phyloP scores from a whole-genome alignment of 2,888 invertebrate species.

The Ichneumoninae sp. region DNA sequence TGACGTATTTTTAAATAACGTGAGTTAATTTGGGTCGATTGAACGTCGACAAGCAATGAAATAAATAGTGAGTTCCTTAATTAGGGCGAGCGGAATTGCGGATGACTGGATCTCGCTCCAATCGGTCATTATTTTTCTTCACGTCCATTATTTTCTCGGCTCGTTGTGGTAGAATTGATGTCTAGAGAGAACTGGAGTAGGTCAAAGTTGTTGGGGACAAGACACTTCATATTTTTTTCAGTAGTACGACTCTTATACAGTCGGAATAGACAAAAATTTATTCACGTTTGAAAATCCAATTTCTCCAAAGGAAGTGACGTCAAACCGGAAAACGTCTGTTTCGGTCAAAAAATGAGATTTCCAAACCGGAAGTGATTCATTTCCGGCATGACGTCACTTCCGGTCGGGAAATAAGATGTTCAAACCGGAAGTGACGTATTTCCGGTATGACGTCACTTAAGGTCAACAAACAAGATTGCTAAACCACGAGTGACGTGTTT shows the following conservation, averaged over 20 bases:
- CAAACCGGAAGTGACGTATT: too few relatives aligned
- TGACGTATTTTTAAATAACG: too few relatives aligned
- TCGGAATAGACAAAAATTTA: not conserved
- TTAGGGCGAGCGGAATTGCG: not conserved
- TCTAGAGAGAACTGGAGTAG: not conserved
- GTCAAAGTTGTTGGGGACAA: conserved; percentile 17
- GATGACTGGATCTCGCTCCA: not conserved
- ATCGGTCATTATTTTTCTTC: not conserved
- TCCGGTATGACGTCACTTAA: too few relatives aligned
- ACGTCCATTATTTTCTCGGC: not conserved
- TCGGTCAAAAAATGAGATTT: too few relatives aligned
- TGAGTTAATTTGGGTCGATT: not conserved
- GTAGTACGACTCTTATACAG: not conserved
- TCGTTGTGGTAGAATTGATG: conserved; percentile 1
- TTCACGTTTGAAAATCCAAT: not conserved
- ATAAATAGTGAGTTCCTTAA: not conserved
- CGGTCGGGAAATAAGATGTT: too few relatives aligned
- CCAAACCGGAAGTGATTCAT: too few relatives aligned
- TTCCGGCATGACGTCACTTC: too few relatives aligned
- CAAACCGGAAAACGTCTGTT: too few relatives aligned
- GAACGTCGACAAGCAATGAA: not conserved
- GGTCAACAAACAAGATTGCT: too few relatives aligned
- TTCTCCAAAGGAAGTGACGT: too few relatives aligned
- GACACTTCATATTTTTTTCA: conserved; percentile 5
- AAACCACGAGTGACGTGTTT: too few relatives aligned